Evolutionary conservation across 2,797 vertebrate species (phyloP).

Genomic region (Phrynocephalus vlangalii): DNA sequence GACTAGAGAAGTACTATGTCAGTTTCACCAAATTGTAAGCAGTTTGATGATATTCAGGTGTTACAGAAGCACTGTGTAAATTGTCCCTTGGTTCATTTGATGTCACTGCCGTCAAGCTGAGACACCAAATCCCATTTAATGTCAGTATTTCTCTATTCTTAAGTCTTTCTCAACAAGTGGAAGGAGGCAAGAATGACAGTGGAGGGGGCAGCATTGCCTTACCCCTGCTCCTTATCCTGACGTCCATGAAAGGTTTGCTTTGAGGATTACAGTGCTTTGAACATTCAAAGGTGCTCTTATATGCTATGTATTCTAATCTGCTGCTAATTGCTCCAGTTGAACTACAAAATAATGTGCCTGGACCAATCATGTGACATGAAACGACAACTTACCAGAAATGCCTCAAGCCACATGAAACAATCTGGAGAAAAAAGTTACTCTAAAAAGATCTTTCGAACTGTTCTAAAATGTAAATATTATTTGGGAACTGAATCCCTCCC

Average conservation of each 20-base stretch:
- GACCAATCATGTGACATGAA: neutral
- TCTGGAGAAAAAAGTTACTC: neutral
- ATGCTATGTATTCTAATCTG: neutral
- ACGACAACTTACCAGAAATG: neutral
- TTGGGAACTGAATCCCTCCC: neutral
- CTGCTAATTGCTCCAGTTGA: neutral
- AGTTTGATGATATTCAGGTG: too few species aligned
- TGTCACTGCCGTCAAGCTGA: too few species aligned
- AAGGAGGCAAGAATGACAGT: too few species aligned
- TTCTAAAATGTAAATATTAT: slow-evolving; percentile 1
- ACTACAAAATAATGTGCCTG: neutral
- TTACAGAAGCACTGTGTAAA: too few species aligned
- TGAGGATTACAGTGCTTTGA: neutral
- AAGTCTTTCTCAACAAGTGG: too few species aligned
- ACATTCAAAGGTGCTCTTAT: neutral
- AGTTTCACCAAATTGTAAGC: too few species aligned
- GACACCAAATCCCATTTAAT: too few species aligned
- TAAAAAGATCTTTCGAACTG: neutral
- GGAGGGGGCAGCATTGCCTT: too few species aligned
- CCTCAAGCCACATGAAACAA: neutral
- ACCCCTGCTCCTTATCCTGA: too few species aligned
- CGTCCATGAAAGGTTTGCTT: neutral
- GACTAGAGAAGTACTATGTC: too few species aligned
- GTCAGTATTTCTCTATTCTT: too few species aligned
- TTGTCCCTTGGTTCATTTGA: too few species aligned